phyloP scores from a whole-genome alignment of 2,888 invertebrate genomes.

The Zelleria hepariella region DNA sequence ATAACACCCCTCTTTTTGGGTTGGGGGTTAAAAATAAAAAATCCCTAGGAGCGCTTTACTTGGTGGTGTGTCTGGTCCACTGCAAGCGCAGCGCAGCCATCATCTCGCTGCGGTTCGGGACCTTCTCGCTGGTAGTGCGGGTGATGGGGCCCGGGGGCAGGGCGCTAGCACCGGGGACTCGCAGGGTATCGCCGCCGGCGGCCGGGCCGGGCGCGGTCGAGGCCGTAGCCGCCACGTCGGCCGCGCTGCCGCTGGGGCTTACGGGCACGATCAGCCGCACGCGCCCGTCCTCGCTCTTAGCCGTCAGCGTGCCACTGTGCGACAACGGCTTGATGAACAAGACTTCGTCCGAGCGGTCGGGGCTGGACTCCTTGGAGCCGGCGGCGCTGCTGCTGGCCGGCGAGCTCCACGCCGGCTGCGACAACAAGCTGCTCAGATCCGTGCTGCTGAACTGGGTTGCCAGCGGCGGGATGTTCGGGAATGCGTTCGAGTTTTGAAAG shows the following conservation, averaged over 20 bases:
- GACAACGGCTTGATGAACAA: conserved; percentile 79
- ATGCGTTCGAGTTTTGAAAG: conserved; percentile 55
- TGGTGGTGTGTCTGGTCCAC: conserved; percentile 91
- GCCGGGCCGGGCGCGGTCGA: conserved; percentile 32
- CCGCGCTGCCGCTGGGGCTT: conserved; percentile 55
- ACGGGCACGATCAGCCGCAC: conserved; percentile 76
- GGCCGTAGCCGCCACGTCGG: conserved; percentile 31
- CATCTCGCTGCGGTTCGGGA: conserved; percentile 87
- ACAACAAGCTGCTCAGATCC: conserved; percentile 31
- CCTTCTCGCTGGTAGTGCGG: conserved; percentile 87
- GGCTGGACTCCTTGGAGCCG: conserved; percentile 61
- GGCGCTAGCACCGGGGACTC: conserved; percentile 61
- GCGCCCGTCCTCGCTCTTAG: conserved; percentile 74
- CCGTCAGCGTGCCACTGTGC: conserved; percentile 74
- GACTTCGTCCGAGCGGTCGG: conserved; percentile 48
- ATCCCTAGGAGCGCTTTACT: conserved; percentile 53
- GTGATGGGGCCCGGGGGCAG: conserved; percentile 76
- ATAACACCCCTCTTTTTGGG: no score
- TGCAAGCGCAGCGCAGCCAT: conserved; percentile 86
- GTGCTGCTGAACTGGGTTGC: conserved; percentile 45
- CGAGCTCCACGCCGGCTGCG: conserved; percentile 51
- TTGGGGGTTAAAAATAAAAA: no score
- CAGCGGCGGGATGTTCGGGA: conserved; percentile 54
- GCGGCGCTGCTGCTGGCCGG: conserved; percentile 49
- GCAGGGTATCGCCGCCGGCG: conserved; percentile 26